A percentile compares a stretch with the other conserved stretches of the same genome.
phyloP scores from a whole-genome alignment of 1,140 invertebrate species.

The Amphibalanus amphitrite region DNA sequence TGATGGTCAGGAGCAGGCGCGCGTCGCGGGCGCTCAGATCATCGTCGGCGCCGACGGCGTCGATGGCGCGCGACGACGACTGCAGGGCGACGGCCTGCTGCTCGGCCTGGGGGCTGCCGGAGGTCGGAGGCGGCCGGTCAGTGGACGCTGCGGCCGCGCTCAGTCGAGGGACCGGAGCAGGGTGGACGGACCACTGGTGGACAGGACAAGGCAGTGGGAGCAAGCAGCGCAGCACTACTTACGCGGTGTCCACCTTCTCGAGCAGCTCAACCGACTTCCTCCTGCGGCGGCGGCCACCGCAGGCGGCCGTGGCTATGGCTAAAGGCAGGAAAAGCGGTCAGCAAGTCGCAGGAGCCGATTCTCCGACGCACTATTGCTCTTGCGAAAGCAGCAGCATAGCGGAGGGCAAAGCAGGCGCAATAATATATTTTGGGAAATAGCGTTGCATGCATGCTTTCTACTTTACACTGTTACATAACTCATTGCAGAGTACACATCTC shows the following conservation, averaged over 20 bases:
- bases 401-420: background rate
- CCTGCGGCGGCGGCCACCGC: background rate
- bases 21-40: background rate
- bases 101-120: background rate
- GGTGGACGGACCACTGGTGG: no score
- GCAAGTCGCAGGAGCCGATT: background rate
- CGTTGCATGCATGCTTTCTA: no score
- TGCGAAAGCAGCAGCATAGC: background rate
- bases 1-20: conserved; percentile 4
- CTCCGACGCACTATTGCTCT: no score
- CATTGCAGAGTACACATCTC: no score
- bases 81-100: background rate
- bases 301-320: background rate
- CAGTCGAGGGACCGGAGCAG: background rate
- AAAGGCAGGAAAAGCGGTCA: background rate
- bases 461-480: no score
- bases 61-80: background rate
- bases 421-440: background rate
- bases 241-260: background rate
- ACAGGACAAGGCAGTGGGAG: no score
- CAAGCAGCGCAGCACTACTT: background rate
- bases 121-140: no score
- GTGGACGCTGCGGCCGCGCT: no score
- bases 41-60: background rate
- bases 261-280: background rate